Conservation (phyloP, 2,888 invertebrate species). For the Nemapogon koenigi region DNA sequence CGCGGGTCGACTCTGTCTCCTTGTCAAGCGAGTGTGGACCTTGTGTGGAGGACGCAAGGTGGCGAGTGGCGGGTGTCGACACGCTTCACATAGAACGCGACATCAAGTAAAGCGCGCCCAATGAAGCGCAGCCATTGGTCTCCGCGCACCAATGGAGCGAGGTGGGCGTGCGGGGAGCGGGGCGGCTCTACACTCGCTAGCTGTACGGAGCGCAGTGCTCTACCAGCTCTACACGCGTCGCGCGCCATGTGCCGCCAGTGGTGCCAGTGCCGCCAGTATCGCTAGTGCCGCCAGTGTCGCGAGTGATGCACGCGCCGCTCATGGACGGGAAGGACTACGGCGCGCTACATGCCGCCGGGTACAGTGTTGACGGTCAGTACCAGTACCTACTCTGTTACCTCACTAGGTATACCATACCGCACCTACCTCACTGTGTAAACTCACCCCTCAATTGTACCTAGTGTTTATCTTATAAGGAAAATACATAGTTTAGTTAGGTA, state of each 20-base stretch:
- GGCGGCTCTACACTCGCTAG: constrained; percentile 17
- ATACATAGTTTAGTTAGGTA: too few relatives aligned
- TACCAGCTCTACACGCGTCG: constrained; percentile 8
- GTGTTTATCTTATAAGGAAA: too few relatives aligned
- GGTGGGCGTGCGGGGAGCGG: constrained; percentile 33
- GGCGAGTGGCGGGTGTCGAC: constrained; percentile 52
- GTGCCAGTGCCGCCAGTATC: constrained; percentile 15
- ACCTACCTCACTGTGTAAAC: background rate
- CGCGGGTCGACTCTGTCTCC: too few relatives aligned
- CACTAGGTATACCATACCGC: constrained; percentile 29
- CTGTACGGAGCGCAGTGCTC: constrained; percentile 19
- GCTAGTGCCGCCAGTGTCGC: constrained; percentile 22
- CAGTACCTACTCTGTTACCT: constrained; percentile 48
- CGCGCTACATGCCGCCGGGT: constrained; percentile 55
- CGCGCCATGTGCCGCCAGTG: constrained; percentile 12
- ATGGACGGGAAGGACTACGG: constrained; percentile 62
- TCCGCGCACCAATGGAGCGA: constrained; percentile 49
- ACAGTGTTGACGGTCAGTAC: constrained; percentile 49
- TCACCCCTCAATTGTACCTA: too few relatives aligned
- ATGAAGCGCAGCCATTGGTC: constrained; percentile 59
- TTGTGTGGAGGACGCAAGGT: too few relatives aligned
- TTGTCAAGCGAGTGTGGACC: too few relatives aligned
- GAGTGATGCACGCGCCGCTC: constrained; percentile 43
- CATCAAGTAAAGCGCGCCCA: constrained; percentile 57
- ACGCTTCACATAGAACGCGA: constrained; percentile 60